phyloP scores from a whole-genome alignment of 2,113 vertebrate species.

The Peromyscus maniculatus region DNA sequence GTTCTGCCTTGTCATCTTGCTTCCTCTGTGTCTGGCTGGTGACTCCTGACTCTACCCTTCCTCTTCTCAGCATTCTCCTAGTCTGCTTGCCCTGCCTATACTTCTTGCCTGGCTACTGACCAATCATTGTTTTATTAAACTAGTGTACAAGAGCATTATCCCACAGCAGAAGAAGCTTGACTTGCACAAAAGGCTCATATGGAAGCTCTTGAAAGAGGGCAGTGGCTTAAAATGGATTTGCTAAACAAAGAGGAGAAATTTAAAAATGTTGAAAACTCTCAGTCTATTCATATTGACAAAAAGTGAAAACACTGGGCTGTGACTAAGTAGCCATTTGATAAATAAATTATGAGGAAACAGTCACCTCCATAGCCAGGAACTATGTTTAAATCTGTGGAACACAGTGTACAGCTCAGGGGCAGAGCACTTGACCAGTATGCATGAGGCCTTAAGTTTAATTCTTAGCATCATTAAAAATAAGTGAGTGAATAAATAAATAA shows the following conservation, averaged over 20 bases:
- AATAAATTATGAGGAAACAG: not conserved
- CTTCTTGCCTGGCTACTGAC: too few species aligned
- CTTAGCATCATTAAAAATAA: not conserved
- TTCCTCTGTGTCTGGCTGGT: too few species aligned
- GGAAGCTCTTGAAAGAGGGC: not conserved
- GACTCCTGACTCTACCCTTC: too few species aligned
- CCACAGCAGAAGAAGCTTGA: not conserved
- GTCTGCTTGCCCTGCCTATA: too few species aligned
- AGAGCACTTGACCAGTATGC: not conserved
- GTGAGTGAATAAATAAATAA: not conserved
- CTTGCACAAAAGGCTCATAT: not conserved
- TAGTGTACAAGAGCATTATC: too few species aligned
- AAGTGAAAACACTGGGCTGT: not conserved
- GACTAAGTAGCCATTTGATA: not conserved
- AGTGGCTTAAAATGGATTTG: not conserved
- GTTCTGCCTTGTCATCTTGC: too few species aligned
- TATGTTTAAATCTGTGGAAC: not conserved
- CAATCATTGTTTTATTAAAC: too few species aligned
- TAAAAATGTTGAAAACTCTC: not conserved
- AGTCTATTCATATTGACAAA: not conserved
- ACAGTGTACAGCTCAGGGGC: too few species aligned
- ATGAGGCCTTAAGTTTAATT: not conserved
- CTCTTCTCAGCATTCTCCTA: too few species aligned
- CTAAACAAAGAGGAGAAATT: not conserved
- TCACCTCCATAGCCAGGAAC: not conserved